Evolutionary conservation across 2,797 vertebrate genomes (phyloP).

Genomic region (Dryobates pubescens): DNA sequence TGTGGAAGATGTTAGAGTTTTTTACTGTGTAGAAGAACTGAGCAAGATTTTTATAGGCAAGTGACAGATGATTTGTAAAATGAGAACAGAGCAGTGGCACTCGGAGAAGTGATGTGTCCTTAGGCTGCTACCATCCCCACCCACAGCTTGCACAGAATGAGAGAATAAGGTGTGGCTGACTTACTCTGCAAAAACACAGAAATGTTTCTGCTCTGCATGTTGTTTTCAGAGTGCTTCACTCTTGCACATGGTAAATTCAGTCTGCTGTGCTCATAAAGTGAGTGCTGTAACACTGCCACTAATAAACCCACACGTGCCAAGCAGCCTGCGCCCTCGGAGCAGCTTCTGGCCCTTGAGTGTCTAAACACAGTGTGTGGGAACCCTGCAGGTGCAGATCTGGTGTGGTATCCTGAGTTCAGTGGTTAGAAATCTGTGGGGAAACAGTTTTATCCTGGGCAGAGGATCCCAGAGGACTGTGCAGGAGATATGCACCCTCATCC

Average conservation of each 20-base stretch:
- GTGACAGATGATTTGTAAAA: background rate
- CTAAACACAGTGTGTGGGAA: background rate
- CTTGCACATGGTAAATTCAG: background rate
- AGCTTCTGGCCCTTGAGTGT: background rate
- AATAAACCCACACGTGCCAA: background rate
- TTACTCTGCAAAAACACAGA: background rate
- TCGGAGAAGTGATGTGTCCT: background rate
- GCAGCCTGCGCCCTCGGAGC: background rate
- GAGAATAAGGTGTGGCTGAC: background rate
- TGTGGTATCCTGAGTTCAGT: background rate
- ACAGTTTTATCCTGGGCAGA: background rate
- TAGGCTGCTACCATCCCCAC: background rate
- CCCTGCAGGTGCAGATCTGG: rapidly evolving
- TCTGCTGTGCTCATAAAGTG: background rate
- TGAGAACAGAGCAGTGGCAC: background rate
- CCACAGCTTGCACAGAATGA: background rate
- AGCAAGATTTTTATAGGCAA: background rate
- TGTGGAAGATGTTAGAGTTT: background rate
- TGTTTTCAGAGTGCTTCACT: background rate
- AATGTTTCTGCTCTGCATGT: background rate
- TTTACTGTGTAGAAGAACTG: background rate
- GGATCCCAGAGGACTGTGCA: background rate
- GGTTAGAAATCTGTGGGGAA: background rate
- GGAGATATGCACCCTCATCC: background rate
- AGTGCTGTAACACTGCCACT: background rate